These are phyloP conservation scores for Hirundo rustica DNA, from an alignment of 2,797 vertebrate species.

Conservation along the genomic window DNA sequence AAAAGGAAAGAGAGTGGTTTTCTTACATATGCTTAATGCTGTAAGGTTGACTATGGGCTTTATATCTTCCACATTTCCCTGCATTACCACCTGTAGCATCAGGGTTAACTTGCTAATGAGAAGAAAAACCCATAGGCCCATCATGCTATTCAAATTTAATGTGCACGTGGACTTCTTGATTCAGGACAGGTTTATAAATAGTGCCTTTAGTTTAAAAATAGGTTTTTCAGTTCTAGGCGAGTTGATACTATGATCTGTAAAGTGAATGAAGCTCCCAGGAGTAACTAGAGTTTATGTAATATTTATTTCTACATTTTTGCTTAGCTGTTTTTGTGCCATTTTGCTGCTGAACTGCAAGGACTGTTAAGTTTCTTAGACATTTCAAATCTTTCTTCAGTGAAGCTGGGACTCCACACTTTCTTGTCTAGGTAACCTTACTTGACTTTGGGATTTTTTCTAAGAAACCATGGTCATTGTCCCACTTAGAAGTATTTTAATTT, in stretches of 20 bases:
- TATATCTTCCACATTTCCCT: conserved; percentile 1
- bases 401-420: background rate
- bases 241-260: conserved; percentile 59
- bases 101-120: conserved; percentile 49
- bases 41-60: background rate
- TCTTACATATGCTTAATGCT: background rate
- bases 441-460: background rate
- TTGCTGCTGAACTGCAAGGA: conserved; percentile 32
- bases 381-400: background rate
- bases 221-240: conserved; percentile 39
- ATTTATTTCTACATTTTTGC: conserved; percentile 47
- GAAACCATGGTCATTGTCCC: background rate
- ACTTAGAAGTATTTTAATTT: background rate
- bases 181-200: conserved; percentile 66
- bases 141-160: conserved; percentile 58
- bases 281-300: conserved; percentile 46
- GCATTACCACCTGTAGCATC: background rate
- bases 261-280: conserved; percentile 57
- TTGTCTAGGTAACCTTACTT: conserved; percentile 5
- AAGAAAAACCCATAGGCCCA: conserved; percentile 27
- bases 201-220: conserved; percentile 66
- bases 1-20: background rate
- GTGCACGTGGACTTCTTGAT: conserved; percentile 45
- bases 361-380: conserved; percentile 27
- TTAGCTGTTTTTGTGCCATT: conserved; percentile 37